A percentile compares a stretch with the other conserved stretches of the same genome.
phyloP scores from a whole-genome alignment of 2,888 invertebrate genomes.

The Galerucella calmariensis region DNA sequence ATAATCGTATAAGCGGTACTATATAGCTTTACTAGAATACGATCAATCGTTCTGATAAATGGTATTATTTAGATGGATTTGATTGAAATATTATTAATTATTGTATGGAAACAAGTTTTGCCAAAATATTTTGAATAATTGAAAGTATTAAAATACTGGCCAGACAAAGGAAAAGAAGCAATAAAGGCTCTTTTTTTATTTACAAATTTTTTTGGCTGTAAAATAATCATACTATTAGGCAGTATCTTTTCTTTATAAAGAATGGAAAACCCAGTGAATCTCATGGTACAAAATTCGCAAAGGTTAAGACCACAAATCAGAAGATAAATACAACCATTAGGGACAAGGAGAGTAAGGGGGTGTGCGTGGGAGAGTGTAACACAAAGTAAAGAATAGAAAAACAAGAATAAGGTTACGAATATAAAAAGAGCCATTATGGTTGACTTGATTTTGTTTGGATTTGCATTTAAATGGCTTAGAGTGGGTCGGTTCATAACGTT shows the following conservation, averaged over 20 bases:
- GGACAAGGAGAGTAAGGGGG: background rate
- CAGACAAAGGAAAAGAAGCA: too few relatives aligned
- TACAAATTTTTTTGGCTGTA: too few relatives aligned
- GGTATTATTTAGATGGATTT: too few relatives aligned
- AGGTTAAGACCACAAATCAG: background rate
- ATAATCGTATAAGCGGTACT: constrained; percentile 5
- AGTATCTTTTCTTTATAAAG: background rate
- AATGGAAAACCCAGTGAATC: background rate
- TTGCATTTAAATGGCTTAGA: constrained; percentile 11
- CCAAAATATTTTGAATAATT: too few relatives aligned
- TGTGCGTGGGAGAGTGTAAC: constrained; percentile 15
- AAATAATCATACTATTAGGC: too few relatives aligned
- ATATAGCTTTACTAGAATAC: background rate
- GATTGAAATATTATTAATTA: too few relatives aligned
- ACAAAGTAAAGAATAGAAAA: constrained; percentile 17
- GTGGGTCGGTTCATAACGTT: constrained; percentile 3
- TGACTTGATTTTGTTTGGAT: constrained; percentile 10
- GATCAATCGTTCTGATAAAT: too few relatives aligned
- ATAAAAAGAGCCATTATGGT: constrained; percentile 2
- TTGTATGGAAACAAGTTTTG: too few relatives aligned
- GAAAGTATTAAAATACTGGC: too few relatives aligned
- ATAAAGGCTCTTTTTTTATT: too few relatives aligned
- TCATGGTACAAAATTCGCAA: background rate
- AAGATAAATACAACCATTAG: constrained; percentile 26
- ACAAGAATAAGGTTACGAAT: constrained; percentile 8